Evolutionary conservation across 2,888 invertebrate species (phyloP), one percentile per base, ranked within the genome.

Genomic region (Brenthis daphne): DNA sequence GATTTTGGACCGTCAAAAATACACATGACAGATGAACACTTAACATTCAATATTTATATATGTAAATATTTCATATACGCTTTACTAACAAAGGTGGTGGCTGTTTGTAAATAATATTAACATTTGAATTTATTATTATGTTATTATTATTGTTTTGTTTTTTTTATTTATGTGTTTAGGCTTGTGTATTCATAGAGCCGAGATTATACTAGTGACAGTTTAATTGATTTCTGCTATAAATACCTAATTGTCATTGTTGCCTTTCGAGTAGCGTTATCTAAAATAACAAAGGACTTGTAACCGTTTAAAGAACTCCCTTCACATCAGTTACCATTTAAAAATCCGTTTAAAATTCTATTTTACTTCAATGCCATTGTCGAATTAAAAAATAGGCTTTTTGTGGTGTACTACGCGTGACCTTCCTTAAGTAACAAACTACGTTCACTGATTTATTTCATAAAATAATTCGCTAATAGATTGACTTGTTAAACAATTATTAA

Each of bases 1-100:
- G 88, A 88, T 85, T 88, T 78, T 80, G 90, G 91, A 91, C 91
- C 89, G 81, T 87, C 89, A 82, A 89, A 90, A 88, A 80, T 90
- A 85, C 91, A 92, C 91, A 90, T 90, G 86, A 86, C 88, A 85
- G 82, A 74, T 65, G 64, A 65, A 72, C 37, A 63, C 53, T 29
- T 54, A 66, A 64, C 67, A 56, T 66, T 68, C 54, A 81, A 77
- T 80, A 29, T 5, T 80, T 76, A 79, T 76, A 63, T 67, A 67
- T 76, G 8, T 29, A 60, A 57, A 16, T 16, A 64, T 43, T 60
- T 29, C 29, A 29, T 24, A 50, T 53, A 72, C 61, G 71, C 78
- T 80, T 80, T 82, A 85, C 85, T 89, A 89, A 89, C 85, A 82
- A 73, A 82, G 88, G 88, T 89, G 89, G 83, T 86, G 91, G 89